Base-by-base conservation (phyloP, 2,113 vertebrate genomes). In the Raja brachyura region DNA sequence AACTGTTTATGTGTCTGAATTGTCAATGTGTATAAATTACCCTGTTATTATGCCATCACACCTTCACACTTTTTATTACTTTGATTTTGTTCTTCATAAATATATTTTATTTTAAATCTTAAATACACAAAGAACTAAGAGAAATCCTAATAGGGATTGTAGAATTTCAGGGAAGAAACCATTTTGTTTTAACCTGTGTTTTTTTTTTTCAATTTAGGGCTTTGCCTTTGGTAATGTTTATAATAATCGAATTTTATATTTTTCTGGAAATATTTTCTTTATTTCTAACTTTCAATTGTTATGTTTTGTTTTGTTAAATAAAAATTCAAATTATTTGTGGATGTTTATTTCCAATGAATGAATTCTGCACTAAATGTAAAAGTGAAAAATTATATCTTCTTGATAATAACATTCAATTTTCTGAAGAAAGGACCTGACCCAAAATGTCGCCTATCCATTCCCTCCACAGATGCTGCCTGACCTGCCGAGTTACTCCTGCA, bases 371-470 rank as follows among this genome's bases (percentile, higher is more conserved):
- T 92, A 54, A 92, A 92, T 92, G 90, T 92, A 48, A 92, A 90
- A 73, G 73, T 92, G 68, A 92, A 73, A 92, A 92, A 73, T 92
- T 92, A 92, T 66, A 92, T 73, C 66, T 73, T 73, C 18, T 92
- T 92, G 39, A 74, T 14, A 48, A 20, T 70, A 70, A 92, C 33
- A 70, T 48, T 92, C 73, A 31, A 90, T 90, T 70, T 70, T 48
- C 39, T 48, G 39, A 48, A 48, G 39, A 48, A 48, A 48, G 39
- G 39, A 48, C 39, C 39, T 48, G 39, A 48, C 39, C 39, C 39
- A 0, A 48, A 48, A 48, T 48, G 3, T 48, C 39, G 39, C 39
- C 39, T 48, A 48, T 48, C 39, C 39, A 48, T 48, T 48, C 39
- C 39, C 39, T 48, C 39, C 39, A 0, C 39, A 48, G 39, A 48